Percentiles rank a stretch among this genome's conserved stretches.
Conservation (phyloP, 2,113 vertebrate genomes). For the Alethe diademata region DNA sequence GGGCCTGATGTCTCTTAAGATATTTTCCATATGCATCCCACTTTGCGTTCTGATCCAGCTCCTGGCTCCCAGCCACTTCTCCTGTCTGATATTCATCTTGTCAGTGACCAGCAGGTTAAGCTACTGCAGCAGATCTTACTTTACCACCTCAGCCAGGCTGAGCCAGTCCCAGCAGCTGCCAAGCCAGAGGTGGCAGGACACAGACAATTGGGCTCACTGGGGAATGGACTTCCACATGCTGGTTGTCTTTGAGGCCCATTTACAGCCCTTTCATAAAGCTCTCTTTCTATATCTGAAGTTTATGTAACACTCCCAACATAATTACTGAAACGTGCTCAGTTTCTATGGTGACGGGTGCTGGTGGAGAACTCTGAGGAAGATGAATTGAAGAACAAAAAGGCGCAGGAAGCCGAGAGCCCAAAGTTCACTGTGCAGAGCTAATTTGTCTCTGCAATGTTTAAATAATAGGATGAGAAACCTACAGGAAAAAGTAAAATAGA, state of each 20-base stretch:
- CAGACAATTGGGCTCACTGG: neutral
- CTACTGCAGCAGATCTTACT: neutral
- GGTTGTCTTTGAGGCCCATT: neutral
- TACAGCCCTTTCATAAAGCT: neutral
- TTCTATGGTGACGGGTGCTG: slow-evolving; percentile 63
- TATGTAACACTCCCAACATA: slow-evolving; percentile 37
- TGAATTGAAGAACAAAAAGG: slow-evolving; percentile 56
- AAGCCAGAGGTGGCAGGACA: neutral
- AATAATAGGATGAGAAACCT: neutral
- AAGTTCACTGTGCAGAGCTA: slow-evolving; percentile 38
- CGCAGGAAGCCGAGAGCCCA: neutral
- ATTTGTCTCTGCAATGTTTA: slow-evolving; percentile 9
- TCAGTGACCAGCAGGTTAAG: neutral
- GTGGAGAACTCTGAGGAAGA: slow-evolving; percentile 47
- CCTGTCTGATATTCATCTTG: neutral
- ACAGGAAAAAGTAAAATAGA: neutral
- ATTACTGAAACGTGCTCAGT: slow-evolving; percentile 55
- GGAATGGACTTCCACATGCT: neutral
- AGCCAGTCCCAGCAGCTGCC: neutral
- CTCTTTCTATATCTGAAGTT: slow-evolving; percentile 12
- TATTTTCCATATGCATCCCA: neutral
- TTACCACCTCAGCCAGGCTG: neutral
- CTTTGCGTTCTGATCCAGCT: neutral
- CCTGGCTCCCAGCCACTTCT: neutral
- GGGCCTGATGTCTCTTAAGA: neutral